Conservation (phyloP, 2,113 vertebrate species). For the Anthoscopus minutus region DNA sequence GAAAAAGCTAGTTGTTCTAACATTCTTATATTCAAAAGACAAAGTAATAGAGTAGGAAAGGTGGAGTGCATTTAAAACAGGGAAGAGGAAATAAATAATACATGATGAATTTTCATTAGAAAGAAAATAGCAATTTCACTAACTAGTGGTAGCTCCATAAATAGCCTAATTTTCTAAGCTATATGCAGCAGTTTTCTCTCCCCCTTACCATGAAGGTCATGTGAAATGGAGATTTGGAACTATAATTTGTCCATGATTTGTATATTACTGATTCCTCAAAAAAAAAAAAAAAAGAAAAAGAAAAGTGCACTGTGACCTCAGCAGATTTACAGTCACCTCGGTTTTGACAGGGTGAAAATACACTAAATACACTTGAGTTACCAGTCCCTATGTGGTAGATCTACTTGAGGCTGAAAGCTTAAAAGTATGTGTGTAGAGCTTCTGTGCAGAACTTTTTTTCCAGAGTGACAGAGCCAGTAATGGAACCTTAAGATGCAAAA, state of each 20-base stretch:
- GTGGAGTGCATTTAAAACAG: neutral
- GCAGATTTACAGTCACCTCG: neutral
- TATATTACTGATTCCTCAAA: neutral
- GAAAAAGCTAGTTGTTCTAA: conserved; percentile 7
- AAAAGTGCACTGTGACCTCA: neutral
- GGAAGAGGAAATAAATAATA: neutral
- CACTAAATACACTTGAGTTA: neutral
- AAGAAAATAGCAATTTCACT: neutral
- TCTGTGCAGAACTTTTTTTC: neutral
- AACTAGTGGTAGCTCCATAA: neutral
- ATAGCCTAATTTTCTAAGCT: neutral
- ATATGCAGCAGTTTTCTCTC: neutral
- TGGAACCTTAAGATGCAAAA: neutral
- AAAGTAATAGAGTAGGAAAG: neutral
- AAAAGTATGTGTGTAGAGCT: neutral
- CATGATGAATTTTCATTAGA: neutral
- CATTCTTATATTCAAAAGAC: neutral
- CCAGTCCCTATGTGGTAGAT: neutral
- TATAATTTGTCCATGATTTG: neutral
- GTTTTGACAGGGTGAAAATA: neutral
- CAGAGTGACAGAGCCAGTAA: neutral
- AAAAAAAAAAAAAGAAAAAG: neutral
- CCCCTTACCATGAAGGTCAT: neutral
- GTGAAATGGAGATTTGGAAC: neutral
- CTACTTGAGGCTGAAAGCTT: neutral